phyloP scores from a whole-genome alignment of 2,888 invertebrate genomes.

The Leptinotarsa peninsularis region DNA sequence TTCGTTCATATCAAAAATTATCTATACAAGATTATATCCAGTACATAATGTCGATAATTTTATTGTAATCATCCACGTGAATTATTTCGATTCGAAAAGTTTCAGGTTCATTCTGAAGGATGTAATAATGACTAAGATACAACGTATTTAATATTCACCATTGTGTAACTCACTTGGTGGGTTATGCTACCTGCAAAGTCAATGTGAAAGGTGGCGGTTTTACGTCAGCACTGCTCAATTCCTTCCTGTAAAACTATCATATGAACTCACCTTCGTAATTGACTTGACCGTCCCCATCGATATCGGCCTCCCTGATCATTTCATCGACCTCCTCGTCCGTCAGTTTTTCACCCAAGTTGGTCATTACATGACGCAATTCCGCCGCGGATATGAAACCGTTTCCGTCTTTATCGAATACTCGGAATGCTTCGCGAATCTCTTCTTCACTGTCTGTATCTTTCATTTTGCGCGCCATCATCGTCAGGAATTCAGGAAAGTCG shows the following conservation, averaged over 20 bases:
- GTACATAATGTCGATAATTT: no score
- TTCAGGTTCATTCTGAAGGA: no score
- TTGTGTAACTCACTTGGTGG: no score
- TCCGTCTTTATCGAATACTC: slow-evolving; percentile 99
- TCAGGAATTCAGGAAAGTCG: slow-evolving; percentile 99
- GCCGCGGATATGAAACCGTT: slow-evolving; percentile 99
- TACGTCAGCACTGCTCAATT: background rate
- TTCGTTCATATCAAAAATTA: no score
- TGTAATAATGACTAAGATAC: no score
- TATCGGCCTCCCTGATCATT: slow-evolving; percentile 99
- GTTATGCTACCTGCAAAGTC: no score
- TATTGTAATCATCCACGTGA: no score
- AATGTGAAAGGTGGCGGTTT: no score
- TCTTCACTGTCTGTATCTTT: slow-evolving; percentile 99
- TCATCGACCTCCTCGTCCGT: slow-evolving; percentile 99
- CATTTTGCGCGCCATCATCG: slow-evolving; percentile 99
- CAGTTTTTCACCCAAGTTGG: slow-evolving; percentile 98
- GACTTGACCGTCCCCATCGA: slow-evolving; percentile 99
- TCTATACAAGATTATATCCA: no score
- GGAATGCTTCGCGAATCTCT: slow-evolving; percentile 98
- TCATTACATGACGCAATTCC: slow-evolving; percentile 99
- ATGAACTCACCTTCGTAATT: slow-evolving; percentile 87
- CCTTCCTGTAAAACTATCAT: background rate
- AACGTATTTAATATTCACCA: no score
- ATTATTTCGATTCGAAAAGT: no score